Evolutionary conservation across 1,140 invertebrate species (phyloP), one percentile per base, ranked within the genome.

Genomic region (Bombus superbus): DNA sequence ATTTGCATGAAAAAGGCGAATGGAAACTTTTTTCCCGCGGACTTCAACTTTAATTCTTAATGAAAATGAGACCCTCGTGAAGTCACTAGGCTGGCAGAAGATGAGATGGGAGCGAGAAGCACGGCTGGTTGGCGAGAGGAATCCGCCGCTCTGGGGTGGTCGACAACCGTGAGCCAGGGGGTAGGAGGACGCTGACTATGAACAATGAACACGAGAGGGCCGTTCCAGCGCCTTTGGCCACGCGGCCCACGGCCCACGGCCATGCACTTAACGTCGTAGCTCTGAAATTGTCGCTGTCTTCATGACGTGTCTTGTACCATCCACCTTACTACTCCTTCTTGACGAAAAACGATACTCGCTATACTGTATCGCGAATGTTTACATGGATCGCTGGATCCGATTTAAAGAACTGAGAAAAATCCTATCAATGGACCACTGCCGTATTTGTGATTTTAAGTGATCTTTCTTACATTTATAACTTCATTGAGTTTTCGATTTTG

Each of bases 171-270:
- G 74, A 89, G 88, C 89, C 62, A 84, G 89, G 81, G 87, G 64
- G 85, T n/a, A 59, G 74, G 32, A 87, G 88, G 91, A 91, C 91
- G 92, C 72, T 83, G 91, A 91, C 90, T 85, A 91, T 88, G 94
- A 95, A 95, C 94, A 95, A 94, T 93, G 94, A 94, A 94, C 91
- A 94, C 88, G 89, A 93, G 94, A 94, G 93, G 93, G 92, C 92
- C 89, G 94, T 93, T 92, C 90, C 90, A 94, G 89, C 92, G 95
- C 95, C 94, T 95, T 93, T 93, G 94, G 94, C 94, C 93, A 94
- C 92, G 91, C 89, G 92, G 91, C 92, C 92, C 88, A 83, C 89
- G 92, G 91, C 92, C 92, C 88, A 83, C 92, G 93, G 94, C 91
- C 91, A 89, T 93, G 92, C 93, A 93, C 93, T 95, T 94, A 94